These are phyloP conservation scores for Nesospiza acunhae DNA, from an alignment of 2,113 vertebrate genomes.

Conservation along the genomic window DNA sequence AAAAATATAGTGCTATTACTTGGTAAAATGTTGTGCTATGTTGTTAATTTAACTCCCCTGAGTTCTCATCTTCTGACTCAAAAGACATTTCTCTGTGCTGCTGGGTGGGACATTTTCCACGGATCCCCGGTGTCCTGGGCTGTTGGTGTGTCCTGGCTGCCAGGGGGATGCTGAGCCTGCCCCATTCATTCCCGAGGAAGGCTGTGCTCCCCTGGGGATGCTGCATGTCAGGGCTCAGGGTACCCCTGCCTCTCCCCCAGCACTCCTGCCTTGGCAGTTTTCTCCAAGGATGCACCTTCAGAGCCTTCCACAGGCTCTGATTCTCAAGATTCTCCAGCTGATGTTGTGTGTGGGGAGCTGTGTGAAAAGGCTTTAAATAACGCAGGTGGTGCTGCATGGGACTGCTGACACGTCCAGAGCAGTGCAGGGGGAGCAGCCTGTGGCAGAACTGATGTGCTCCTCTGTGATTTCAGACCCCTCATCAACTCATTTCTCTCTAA, in stretches of 20 bases:
- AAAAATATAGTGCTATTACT: conserved; percentile 75
- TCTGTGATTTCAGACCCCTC: background rate
- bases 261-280: accelerated
- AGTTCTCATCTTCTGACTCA: conserved; percentile 68
- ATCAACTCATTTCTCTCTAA: background rate
- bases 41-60: conserved; percentile 75
- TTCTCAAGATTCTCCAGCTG: background rate
- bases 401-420: background rate
- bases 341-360: background rate
- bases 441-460: background rate
- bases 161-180: background rate
- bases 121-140: background rate
- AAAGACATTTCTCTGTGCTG: conserved; percentile 65
- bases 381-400: background rate
- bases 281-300: background rate
- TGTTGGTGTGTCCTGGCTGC: background rate
- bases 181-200: accelerated
- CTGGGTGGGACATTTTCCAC: conserved; percentile 70
- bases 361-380: background rate
- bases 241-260: accelerated
- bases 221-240: accelerated
- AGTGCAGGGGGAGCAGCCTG: background rate
- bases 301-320: background rate
- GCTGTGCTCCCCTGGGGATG: background rate
- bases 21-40: conserved; percentile 76